Evolutionary conservation across 1,140 invertebrate species (phyloP).

Genomic region (Aphaenogaster floridana): DNA sequence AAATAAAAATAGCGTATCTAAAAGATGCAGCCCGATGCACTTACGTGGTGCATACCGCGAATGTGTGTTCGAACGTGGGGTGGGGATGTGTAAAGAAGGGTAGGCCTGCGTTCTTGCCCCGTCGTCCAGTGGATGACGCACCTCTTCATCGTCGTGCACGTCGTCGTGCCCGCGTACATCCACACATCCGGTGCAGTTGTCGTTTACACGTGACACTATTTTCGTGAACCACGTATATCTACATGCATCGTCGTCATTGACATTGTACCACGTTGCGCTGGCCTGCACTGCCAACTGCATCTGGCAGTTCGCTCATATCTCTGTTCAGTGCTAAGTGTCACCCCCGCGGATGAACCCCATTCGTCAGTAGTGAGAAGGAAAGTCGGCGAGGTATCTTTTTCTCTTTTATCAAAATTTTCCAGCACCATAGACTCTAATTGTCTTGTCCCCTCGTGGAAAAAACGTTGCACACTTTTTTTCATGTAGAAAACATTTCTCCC

Average conservation of each 20-base stretch:
- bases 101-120: conserved; percentile 19
- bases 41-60: conserved; percentile 47
- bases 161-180: conserved; percentile 2
- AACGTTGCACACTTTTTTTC: not conserved
- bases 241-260: not conserved
- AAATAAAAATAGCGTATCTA: not conserved
- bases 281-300: conserved; percentile 25
- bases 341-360: conserved; percentile 20
- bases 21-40: conserved; percentile 9
- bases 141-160: conserved; percentile 8
- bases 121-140: conserved; percentile 32
- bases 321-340: conserved; percentile 32
- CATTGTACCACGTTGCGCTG: not conserved
- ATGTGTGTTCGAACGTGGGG: not conserved
- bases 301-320: conserved; percentile 5
- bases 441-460: not conserved
- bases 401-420: not conserved
- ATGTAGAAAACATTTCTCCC: not conserved
- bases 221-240: conserved; percentile 7
- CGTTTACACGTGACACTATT: conserved; percentile 36
- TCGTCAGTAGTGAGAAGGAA: not conserved
- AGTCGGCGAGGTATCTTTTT: conserved; percentile 28
- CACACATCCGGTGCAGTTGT: conserved; percentile 4
- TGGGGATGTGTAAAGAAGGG: conserved; percentile 22
- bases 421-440: not conserved